These are phyloP conservation scores for Mormoops blainvillei DNA, from an alignment of 2,113 vertebrate genomes.

Conservation along the genomic window DNA sequence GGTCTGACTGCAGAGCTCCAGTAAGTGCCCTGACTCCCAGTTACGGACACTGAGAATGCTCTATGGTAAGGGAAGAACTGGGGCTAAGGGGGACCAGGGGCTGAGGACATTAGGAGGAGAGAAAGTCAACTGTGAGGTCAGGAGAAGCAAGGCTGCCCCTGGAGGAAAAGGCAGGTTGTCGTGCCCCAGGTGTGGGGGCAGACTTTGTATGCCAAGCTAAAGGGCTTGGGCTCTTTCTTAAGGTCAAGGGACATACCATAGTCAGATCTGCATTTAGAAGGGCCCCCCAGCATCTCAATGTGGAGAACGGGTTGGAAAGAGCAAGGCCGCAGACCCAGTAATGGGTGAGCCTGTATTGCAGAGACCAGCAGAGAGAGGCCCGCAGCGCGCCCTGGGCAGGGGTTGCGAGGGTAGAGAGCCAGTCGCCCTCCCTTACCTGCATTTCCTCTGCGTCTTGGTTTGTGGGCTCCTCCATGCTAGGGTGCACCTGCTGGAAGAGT, in stretches of 20 bases:
- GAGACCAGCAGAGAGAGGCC: not conserved
- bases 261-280: not conserved
- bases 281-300: not conserved
- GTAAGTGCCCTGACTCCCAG: not conserved
- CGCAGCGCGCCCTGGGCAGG: accelerated
- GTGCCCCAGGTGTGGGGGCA: accelerated
- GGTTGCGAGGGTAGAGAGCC: accelerated
- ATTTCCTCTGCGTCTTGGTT: not conserved
- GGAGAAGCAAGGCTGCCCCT: not conserved
- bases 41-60: not conserved
- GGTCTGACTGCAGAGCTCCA: not conserved
- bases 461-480: not conserved
- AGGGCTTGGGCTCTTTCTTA: not conserved
- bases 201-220: not conserved
- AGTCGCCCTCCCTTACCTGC: not conserved
- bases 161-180: accelerated
- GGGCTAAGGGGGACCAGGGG: accelerated
- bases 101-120: not conserved
- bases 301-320: not conserved
- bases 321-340: not conserved
- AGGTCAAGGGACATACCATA: not conserved
- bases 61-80: not conserved
- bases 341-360: accelerated
- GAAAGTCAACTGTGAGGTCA: not conserved
- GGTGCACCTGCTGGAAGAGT: not conserved